A percentile compares a stretch with the other conserved stretches of the same genome.
Evolutionary conservation across 2,113 vertebrate genomes (phyloP).

Genomic region (Bombycilla garrulus): DNA sequence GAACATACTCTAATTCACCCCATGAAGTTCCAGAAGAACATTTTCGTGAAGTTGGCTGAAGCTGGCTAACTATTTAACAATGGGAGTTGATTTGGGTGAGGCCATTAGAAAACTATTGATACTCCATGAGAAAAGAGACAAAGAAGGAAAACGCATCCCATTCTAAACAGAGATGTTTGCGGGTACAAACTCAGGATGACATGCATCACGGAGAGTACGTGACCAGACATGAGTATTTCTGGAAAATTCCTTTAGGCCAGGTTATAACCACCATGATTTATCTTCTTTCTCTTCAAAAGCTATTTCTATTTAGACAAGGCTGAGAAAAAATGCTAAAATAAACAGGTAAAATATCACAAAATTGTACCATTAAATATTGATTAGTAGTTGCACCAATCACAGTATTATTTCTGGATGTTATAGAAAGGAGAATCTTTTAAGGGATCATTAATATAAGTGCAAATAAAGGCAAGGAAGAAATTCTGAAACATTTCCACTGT

Average conservation of each 20-base stretch:
- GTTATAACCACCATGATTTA: neutral
- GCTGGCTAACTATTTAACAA: neutral
- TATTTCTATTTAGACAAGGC: neutral
- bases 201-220: neutral
- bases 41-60: neutral
- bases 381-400: neutral
- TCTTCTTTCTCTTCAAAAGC: neutral
- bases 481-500: neutral
- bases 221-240: neutral
- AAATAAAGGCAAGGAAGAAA: neutral
- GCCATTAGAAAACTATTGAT: neutral
- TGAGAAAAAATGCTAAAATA: neutral
- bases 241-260: neutral
- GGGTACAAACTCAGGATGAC: neutral
- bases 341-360: neutral
- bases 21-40: neutral
- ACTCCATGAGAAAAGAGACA: neutral
- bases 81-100: neutral
- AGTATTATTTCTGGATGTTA: neutral
- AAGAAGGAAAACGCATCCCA: neutral
- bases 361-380: neutral
- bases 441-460: neutral
- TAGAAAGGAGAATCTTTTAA: neutral
- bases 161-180: neutral
- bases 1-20: neutral